Evolutionary conservation across 92 coral and sea anemone species (phyloP), one percentile per base, ranked within the genome.

Genomic region (Parazoanthus darwini): DNA sequence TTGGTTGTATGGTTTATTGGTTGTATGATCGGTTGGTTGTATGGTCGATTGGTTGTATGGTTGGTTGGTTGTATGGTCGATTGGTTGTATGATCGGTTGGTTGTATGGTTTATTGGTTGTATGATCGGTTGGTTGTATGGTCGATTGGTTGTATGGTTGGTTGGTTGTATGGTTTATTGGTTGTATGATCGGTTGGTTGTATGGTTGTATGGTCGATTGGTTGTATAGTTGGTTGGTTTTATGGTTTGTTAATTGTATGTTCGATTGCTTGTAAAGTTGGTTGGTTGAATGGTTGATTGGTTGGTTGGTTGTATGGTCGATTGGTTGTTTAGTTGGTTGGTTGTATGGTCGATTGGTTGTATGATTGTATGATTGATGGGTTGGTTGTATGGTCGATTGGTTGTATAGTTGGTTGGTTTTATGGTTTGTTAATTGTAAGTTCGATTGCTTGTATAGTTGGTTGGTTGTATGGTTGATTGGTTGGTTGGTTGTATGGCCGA

Each of bases 401-500:
- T 43, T 80, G 85, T 68, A 46, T 43, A 38, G 71, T 2, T 80
- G 85, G 85, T 44, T 48, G 68, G 65, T 80, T 29, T 0, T 29
- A 29, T 33, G 0, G 20, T 42, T 43, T 51, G 81, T 77, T 78
- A 58, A 15, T 25, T 78, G 82, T 22, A 6, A 38, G 82, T 22
- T 37, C 39, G 54, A 46, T 76, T 76, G 80, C 8, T 20, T 76
- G 51, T 22, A 58, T 11, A 1, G 48, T 29, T 79, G 11, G 65
- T 79, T 79, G 83, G 63, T 79, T 15, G 83, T 1, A 20, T 38
- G 83, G 83, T 43, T 43, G 83, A 5, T 14, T 79, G 59, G 54
- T 38, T 79, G 65, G 63, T 79, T 79, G 83, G 83, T 44, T 79
- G 83, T 4, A 35, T 79, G 83, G 65, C 3, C 8, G 50, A 43